phyloP scores from a whole-genome alignment of 2,888 invertebrate genomes.

The Nineta flava region DNA sequence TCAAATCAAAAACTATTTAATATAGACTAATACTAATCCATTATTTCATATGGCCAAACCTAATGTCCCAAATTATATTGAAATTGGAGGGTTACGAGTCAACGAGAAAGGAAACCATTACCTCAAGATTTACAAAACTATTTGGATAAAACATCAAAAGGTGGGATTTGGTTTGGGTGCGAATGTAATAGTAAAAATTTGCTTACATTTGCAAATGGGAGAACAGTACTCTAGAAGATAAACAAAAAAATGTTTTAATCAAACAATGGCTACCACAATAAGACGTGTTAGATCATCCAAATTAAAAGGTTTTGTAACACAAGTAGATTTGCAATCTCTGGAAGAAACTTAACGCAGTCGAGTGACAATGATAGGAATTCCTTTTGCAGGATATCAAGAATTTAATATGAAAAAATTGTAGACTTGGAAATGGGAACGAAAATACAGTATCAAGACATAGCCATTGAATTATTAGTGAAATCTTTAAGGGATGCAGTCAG shows the following conservation, averaged over 20 bases:
- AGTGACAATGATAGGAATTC: too few species aligned
- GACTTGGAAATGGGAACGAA: slow-evolving; percentile 12
- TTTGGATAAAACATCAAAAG: slow-evolving; percentile 17
- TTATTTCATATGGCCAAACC: too few species aligned
- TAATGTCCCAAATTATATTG: too few species aligned
- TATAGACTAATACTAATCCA: too few species aligned
- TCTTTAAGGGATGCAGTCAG: slow-evolving; percentile 12
- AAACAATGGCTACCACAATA: slow-evolving; percentile 6
- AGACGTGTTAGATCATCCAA: slow-evolving; percentile 7
- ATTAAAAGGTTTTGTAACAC: too few species aligned
- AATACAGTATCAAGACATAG: slow-evolving; percentile 10
- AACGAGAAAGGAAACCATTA: too few species aligned
- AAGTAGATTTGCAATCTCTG: too few species aligned
- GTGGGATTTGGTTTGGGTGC: slow-evolving; percentile 22
- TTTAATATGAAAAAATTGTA: not conserved
- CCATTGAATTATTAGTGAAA: slow-evolving; percentile 7
- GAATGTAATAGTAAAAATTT: slow-evolving; percentile 17
- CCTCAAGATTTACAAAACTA: slow-evolving; percentile 19
- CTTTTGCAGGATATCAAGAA: too few species aligned
- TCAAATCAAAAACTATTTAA: too few species aligned
- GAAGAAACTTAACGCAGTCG: too few species aligned
- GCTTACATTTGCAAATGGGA: slow-evolving; percentile 21
- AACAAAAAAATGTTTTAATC: slow-evolving; percentile 17
- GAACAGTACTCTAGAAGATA: slow-evolving; percentile 12
- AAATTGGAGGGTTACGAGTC: too few species aligned